These are phyloP conservation scores for Amia ocellicauda DNA, from an alignment of 2,113 vertebrate genomes.

Conservation along the genomic window DNA sequence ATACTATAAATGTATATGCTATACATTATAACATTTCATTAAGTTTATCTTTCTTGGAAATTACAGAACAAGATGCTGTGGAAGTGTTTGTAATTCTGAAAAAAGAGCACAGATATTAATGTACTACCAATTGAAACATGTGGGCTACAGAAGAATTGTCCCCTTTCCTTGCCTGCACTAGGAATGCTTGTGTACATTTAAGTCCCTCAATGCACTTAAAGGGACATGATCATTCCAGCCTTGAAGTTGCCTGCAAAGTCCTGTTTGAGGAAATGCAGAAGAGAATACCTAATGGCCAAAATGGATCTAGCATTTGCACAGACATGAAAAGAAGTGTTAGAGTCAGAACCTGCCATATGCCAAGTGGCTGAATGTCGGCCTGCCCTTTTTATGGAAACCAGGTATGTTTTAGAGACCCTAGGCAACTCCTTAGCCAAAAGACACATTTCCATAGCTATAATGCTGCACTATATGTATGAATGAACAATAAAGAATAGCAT, in stretches of 20 bases:
- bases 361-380: slow-evolving; percentile 17
- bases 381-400: slow-evolving; percentile 20
- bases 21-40: no score
- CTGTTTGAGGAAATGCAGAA: slow-evolving; percentile 26
- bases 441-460: not conserved
- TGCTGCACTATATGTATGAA: not conserved
- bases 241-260: slow-evolving; percentile 7
- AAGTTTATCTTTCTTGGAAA: no score
- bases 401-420: slow-evolving; percentile 7
- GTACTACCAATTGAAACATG: no score
- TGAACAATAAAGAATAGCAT: not conserved
- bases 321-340: slow-evolving; percentile 17
- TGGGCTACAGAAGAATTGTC: no score
- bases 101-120: no score
- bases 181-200: no score
- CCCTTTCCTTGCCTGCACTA: no score
- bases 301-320: slow-evolving; percentile 21
- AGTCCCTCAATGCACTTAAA: no score
- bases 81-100: no score
- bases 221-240: slow-evolving; percentile 13
- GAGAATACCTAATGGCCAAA: slow-evolving; percentile 12
- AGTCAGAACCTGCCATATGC: slow-evolving; percentile 16
- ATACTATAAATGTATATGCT: no score
- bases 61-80: no score
- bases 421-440: not conserved